These are phyloP conservation scores for Belgica antarctica DNA, from an alignment of 2,888 invertebrate genomes.

Conservation along the genomic window DNA sequence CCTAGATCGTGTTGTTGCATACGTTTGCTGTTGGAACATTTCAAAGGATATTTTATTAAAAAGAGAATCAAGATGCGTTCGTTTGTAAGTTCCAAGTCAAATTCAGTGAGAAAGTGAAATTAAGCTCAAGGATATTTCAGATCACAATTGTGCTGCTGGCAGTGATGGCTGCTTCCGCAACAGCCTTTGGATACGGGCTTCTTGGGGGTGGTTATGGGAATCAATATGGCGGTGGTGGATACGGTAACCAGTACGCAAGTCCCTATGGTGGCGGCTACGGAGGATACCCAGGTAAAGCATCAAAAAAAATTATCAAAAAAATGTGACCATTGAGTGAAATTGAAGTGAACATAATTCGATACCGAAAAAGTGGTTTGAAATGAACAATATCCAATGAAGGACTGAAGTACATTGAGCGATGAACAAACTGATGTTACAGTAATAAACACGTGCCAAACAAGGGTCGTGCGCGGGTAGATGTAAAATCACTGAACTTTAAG, in stretches of 20 bases:
- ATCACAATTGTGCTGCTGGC: constrained; percentile 7
- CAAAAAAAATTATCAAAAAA: no score
- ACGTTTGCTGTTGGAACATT: constrained; percentile 10
- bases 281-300: background rate
- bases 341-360: no score
- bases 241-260: background rate
- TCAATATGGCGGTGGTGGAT: constrained; percentile 21
- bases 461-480: no score
- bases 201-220: constrained; percentile 5
- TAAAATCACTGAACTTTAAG: no score
- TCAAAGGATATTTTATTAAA: background rate
- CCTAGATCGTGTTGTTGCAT: constrained; percentile 27
- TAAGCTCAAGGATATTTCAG: background rate
- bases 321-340: no score
- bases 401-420: no score
- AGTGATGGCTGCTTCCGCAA: constrained; percentile 23
- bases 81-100: constrained; percentile 31
- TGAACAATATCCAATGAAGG: no score
- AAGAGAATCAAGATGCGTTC: constrained; percentile 34
- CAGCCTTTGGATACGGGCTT: constrained; percentile 12
- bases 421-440: no score
- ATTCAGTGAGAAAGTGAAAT: background rate
- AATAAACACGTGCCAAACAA: no score
- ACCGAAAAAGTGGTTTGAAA: no score
- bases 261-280: background rate